Conservation (phyloP, 2,797 vertebrate species). For the Cuculus canorus region DNA sequence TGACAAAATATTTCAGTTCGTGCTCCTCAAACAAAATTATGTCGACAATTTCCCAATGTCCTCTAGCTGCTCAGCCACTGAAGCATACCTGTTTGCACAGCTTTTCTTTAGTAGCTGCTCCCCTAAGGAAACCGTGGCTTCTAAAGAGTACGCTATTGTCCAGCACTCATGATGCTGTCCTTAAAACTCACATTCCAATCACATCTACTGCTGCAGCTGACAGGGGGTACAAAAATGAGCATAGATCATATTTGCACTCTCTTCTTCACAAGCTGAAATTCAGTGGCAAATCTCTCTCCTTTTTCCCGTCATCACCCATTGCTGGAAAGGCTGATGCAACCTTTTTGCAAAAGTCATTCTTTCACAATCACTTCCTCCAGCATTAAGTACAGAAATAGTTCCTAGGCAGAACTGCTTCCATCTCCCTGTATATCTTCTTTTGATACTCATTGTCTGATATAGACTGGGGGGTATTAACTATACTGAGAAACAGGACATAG, state of each 20-base stretch:
- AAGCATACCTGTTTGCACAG: neutral
- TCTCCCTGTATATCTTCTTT: neutral
- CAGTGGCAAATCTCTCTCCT: neutral
- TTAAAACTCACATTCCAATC: neutral
- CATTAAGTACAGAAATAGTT: neutral
- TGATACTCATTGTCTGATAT: neutral
- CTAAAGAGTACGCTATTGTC: neutral
- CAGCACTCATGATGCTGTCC: rapidly evolving
- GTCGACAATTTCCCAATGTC: neutral
- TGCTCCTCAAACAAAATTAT: neutral
- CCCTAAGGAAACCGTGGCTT: neutral
- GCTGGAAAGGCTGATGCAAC: conserved; percentile 16
- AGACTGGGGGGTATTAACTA: neutral
- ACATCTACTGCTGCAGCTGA: neutral
- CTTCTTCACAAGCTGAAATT: neutral
- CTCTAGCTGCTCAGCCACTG: neutral
- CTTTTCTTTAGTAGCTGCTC: neutral
- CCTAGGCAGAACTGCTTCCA: neutral
- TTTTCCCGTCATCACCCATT: neutral
- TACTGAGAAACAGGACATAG: neutral
- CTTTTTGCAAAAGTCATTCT: neutral
- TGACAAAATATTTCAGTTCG: neutral
- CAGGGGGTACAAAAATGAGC: neutral
- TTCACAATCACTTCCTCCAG: conserved; percentile 42
- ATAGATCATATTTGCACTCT: neutral